These are phyloP conservation scores for Ceramica pisi DNA, from an alignment of 2,888 invertebrate species.

Conservation along the genomic window DNA sequence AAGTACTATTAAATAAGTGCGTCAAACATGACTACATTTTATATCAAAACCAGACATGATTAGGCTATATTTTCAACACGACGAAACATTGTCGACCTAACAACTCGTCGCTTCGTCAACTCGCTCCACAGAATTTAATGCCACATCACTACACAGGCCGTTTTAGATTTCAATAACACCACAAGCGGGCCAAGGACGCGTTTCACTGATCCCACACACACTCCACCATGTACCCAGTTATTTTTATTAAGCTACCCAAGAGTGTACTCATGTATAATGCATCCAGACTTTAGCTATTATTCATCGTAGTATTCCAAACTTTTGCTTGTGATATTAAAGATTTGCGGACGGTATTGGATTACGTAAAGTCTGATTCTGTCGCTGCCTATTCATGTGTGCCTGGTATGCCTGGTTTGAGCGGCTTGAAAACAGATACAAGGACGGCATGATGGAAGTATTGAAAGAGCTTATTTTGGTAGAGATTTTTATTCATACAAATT, in stretches of 20 bases:
- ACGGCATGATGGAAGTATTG: slow-evolving; percentile 13
- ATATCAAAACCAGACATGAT: background rate
- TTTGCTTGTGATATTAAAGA: slow-evolving; percentile 66
- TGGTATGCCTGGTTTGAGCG: slow-evolving; percentile 24
- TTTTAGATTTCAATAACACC: slow-evolving; percentile 64
- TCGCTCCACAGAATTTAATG: slow-evolving; percentile 36
- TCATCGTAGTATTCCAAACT: slow-evolving; percentile 56
- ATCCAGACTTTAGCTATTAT: slow-evolving; percentile 65
- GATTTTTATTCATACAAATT: slow-evolving; percentile 17
- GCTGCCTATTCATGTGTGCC: slow-evolving; percentile 39
- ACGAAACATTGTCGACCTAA: background rate
- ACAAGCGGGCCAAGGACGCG: slow-evolving; percentile 57
- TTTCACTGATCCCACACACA: slow-evolving; percentile 53
- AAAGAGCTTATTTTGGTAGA: slow-evolving; percentile 27
- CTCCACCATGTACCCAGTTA: slow-evolving; percentile 21
- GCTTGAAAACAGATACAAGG: slow-evolving; percentile 37
- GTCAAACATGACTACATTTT: background rate
- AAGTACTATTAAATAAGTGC: background rate
- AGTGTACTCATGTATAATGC: slow-evolving; percentile 67
- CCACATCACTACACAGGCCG: slow-evolving; percentile 52
- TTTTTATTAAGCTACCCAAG: slow-evolving; percentile 61
- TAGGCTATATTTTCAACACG: slow-evolving; percentile 24
- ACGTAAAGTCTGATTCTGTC: slow-evolving; percentile 56
- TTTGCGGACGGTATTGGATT: slow-evolving; percentile 67
- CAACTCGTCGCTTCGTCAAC: slow-evolving; percentile 31